A percentile compares a stretch with the other conserved stretches of the same genome.
Conservation (phyloP, 2,113 vertebrate species). For the Callithrix jacchus region DNA sequence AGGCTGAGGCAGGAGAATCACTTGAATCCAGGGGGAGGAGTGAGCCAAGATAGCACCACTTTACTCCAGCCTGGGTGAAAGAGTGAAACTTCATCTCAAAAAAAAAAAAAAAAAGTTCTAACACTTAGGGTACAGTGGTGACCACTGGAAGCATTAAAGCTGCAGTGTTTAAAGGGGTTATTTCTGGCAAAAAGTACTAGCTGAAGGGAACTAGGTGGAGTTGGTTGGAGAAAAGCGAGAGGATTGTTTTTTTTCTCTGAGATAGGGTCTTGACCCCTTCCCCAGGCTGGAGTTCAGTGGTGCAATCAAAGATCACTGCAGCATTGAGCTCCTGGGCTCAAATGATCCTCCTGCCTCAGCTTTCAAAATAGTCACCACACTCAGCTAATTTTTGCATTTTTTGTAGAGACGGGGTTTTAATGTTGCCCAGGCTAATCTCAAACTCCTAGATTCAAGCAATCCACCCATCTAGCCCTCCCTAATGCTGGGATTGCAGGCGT, state of each 20-base stretch:
- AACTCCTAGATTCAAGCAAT: no score
- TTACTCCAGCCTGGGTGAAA: background rate
- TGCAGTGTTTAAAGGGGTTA: background rate
- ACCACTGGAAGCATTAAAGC: background rate
- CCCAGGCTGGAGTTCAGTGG: no score
- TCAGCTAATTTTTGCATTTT: no score
- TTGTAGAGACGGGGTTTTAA: no score
- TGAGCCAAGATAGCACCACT: background rate
- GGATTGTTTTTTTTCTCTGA: background rate
- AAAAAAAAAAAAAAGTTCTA: background rate
- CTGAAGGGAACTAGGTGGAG: background rate
- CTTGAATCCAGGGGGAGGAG: no score
- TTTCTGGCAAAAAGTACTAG: background rate
- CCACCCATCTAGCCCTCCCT: no score
- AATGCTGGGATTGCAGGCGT: no score
- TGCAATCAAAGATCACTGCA: no score
- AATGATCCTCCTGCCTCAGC: background rate
- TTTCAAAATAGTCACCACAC: background rate
- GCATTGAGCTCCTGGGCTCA: background rate
- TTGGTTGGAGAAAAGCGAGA: background rate
- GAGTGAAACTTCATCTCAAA: background rate
- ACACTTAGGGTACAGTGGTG: background rate
- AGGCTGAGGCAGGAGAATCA: no score
- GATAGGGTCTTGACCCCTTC: no score
- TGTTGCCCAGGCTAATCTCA: no score